These are phyloP conservation scores for Coturnix japonica DNA, from an alignment of 2,113 vertebrate species.

Conservation along the genomic window DNA sequence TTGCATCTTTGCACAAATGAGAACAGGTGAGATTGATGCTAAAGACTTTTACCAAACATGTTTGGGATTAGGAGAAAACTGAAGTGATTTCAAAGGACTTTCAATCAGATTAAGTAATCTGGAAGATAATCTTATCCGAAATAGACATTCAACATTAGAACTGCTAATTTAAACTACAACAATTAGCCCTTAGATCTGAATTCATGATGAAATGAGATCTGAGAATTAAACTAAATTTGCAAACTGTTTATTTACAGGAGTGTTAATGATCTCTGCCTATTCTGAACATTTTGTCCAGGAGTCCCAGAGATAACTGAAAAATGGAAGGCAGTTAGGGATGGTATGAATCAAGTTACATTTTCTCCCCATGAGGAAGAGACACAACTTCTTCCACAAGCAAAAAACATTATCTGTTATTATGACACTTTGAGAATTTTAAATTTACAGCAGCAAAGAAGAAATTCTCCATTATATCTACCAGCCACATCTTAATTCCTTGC, in stretches of 20 bases:
- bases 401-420: neutral
- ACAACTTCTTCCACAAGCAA: neutral
- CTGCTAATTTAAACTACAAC: neutral
- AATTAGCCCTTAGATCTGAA: neutral
- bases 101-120: neutral
- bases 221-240: neutral
- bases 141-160: neutral
- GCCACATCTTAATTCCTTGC: neutral
- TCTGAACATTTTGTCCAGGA: neutral
- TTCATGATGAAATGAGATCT: neutral
- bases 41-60: neutral
- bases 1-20: neutral
- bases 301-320: neutral
- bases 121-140: neutral
- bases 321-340: neutral
- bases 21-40: neutral
- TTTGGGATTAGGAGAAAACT: neutral
- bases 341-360: neutral
- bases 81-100: neutral
- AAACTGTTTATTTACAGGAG: neutral
- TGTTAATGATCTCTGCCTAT: neutral
- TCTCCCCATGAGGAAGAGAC: neutral
- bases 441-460: neutral
- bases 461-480: neutral
- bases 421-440: neutral